Percentiles rank a stretch among this genome's conserved stretches.
These are phyloP conservation scores for Phenganax subtilis DNA, from an alignment of 92 coral and sea anemone species.

Conservation along the genomic window DNA sequence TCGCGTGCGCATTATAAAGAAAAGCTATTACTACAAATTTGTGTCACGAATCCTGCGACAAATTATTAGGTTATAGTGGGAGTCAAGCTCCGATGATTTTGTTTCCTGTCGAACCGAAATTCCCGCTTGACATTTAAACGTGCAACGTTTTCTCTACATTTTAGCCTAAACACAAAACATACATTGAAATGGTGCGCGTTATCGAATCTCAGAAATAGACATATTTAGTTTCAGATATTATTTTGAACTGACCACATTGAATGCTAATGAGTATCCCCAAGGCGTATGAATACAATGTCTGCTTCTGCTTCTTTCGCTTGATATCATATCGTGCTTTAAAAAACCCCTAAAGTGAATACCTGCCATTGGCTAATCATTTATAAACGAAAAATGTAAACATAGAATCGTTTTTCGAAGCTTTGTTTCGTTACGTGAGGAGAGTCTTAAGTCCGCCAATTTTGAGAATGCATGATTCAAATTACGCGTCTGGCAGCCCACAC, in stretches of 20 bases:
- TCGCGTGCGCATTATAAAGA: background rate
- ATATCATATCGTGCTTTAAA: background rate
- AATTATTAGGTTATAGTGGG: background rate
- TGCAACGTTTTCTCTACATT: background rate
- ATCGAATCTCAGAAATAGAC: too few relatives aligned
- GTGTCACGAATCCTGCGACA: background rate
- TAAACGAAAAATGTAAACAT: background rate
- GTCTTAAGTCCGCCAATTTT: background rate
- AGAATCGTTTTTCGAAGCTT: background rate
- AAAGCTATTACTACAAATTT: background rate
- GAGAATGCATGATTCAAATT: background rate
- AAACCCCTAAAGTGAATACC: background rate
- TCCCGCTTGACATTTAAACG: too few relatives aligned
- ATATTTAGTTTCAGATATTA: too few relatives aligned
- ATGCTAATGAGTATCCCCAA: slow-evolving; percentile 15
- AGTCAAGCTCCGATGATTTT: background rate
- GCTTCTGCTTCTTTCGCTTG: background rate
- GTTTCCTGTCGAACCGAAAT: too few relatives aligned
- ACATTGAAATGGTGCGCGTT: too few relatives aligned
- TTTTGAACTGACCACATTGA: background rate
- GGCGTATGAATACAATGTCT: background rate
- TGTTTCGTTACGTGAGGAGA: background rate
- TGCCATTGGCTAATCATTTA: background rate
- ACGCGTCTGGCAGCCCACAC: background rate
- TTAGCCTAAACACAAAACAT: too few relatives aligned